Conservation (phyloP, 92 coral and sea anemone species). For the Chrysogorgia sp. region DNA sequence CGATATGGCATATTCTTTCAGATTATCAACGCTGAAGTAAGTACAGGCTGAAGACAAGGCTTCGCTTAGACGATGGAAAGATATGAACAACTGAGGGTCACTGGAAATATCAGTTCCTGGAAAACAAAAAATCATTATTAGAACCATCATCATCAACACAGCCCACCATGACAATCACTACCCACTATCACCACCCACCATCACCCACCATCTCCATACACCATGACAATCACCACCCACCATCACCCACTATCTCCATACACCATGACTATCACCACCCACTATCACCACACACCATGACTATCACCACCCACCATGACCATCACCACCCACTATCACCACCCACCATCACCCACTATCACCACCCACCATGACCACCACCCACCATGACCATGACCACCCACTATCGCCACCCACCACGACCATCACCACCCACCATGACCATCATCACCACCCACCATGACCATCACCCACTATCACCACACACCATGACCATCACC, state of each 20-base stretch:
- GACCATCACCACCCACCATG: neutral
- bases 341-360: too few species aligned
- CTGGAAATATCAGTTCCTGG: slow-evolving; percentile 5
- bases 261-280: slow-evolving; percentile 5
- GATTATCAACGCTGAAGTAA: slow-evolving; percentile 18
- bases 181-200: slow-evolving; percentile 1
- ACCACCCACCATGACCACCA: too few species aligned
- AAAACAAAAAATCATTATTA: neutral
- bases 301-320: neutral
- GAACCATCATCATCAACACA: neutral
- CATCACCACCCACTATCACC: slow-evolving; percentile 9
- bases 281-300: neutral
- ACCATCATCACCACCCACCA: neutral
- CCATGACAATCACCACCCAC: neutral
- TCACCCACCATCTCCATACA: neutral
- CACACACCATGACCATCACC: too few species aligned
- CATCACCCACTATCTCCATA: neutral
- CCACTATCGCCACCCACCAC: neutral
- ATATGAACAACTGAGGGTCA: slow-evolving; percentile 38
- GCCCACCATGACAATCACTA: neutral
- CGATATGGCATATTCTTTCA: slow-evolving; percentile 16
- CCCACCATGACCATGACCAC: too few species aligned
- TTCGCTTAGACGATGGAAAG: slow-evolving; percentile 35
- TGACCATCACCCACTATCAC: neutral
- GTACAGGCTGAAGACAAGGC: slow-evolving; percentile 10